phyloP scores from a whole-genome alignment of 1,140 invertebrate species.

The Leptonema lineaticorne region DNA sequence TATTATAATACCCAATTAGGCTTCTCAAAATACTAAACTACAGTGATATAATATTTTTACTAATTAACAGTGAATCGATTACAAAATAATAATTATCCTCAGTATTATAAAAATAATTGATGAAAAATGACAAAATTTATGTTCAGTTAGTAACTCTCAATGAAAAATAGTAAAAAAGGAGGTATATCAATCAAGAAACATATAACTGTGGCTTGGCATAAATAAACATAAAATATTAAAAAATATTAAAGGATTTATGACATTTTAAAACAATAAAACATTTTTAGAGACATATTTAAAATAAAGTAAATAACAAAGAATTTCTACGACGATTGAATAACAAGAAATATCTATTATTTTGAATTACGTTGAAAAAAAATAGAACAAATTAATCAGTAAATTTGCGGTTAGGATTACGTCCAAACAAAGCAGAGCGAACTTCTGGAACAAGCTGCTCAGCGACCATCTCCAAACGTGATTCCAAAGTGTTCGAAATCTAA shows the following conservation, averaged over 20 bases:
- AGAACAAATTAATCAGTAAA: slow-evolving; percentile 83
- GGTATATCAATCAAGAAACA: no score
- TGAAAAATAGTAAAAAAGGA: neutral
- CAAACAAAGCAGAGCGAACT: slow-evolving; percentile 91
- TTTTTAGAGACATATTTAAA: neutral
- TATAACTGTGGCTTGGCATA: slow-evolving; percentile 4
- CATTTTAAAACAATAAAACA: no score
- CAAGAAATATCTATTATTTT: neutral
- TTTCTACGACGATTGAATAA: slow-evolving; percentile 3
- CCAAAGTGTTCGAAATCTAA: slow-evolving; percentile 91
- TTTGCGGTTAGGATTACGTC: slow-evolving; percentile 92
- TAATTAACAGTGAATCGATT: slow-evolving; percentile 15
- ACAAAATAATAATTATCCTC: slow-evolving; percentile 6
- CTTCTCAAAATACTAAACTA: slow-evolving; percentile 7
- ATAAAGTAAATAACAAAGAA: neutral
- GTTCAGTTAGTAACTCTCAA: slow-evolving; percentile 13
- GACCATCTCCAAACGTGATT: slow-evolving; percentile 91
- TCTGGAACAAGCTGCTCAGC: slow-evolving; percentile 91
- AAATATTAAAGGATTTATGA: no score
- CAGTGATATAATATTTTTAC: neutral
- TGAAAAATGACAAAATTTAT: slow-evolving; percentile 19
- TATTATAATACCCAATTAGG: slow-evolving; percentile 1
- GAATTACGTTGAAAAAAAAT: slow-evolving; percentile 1
- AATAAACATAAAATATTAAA: neutral
- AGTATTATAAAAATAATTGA: slow-evolving; percentile 17